Evolutionary conservation across 2,888 invertebrate species (phyloP), one percentile per base, ranked within the genome.

Genomic region (Eulithis testata): DNA sequence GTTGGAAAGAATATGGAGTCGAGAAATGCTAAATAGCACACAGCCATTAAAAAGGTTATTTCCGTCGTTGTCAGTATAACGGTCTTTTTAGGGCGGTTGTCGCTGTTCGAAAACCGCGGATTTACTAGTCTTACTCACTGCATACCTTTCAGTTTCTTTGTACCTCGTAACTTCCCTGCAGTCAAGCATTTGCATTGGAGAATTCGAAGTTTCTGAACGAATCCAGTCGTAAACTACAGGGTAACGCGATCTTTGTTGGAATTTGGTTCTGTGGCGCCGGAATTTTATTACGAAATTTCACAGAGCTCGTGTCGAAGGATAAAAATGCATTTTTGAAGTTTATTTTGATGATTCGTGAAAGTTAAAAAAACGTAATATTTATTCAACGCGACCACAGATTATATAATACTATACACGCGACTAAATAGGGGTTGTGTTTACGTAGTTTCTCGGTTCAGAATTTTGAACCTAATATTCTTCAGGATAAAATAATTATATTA

Each of bases 191-290:
- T 58, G 66, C 68, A 68, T 65, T 47, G 14, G 64, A 60, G 66
- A 62, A 47, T 31, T 61, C 51, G 12, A 40, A 64, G 60, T 54
- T 63, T 50, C 43, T 47, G 65, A 59, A 64, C 45, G 45, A 40
- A 60, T 31, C 14, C 52, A 60, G 51, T 59, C 53, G 59, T 68
- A 68, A 59, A 67, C 65, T 63, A 36, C 45, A 37, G 21, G 37
- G 65, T 51, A 63, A 62, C 64, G 68, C 61, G 60, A 55, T 68
- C 57, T 62, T 60, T 60, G 65, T 60, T 65, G 59, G 52, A 68
- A 56, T 54, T 44, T 51, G 40, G 54, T 59, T 54, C 63, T 53
- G 11, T 40, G 14, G 27, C 54, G 53, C 53, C n/a, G 21, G 55
- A 44, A 55, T 60, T 60, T 59, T 55, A 55, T 64, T 45, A 64